Evolutionary conservation across 2,888 invertebrate genomes (phyloP).

Genomic region (Tanytarsus gracilentus): DNA sequence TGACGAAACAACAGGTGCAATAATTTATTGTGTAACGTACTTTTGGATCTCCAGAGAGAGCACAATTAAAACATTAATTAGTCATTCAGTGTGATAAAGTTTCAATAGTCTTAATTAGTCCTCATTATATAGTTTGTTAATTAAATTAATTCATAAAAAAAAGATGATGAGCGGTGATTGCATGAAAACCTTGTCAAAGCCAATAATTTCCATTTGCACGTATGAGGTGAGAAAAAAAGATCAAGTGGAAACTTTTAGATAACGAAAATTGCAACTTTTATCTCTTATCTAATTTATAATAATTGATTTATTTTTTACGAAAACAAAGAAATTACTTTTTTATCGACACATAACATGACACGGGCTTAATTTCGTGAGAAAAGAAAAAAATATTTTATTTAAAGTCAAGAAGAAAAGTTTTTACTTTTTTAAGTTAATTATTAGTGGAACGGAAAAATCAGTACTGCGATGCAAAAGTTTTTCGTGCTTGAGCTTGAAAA

Average conservation of each 20-base stretch:
- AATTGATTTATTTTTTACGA: no score
- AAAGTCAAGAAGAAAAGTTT: background rate
- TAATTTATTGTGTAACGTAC: no score
- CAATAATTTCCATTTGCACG: constrained; percentile 20
- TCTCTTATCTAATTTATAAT: no score
- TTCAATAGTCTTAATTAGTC: background rate
- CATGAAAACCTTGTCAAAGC: constrained; percentile 21
- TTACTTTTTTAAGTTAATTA: no score
- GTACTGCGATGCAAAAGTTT: background rate
- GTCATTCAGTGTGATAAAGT: background rate
- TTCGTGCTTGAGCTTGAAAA: background rate
- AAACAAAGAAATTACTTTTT: no score
- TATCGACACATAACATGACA: no score
- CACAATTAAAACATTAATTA: background rate
- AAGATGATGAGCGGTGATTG: background rate
- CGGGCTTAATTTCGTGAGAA: background rate
- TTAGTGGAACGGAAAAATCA: constrained; percentile 22
- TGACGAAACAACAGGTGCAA: constrained; percentile 6
- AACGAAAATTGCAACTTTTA: no score
- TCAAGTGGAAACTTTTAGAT: background rate
- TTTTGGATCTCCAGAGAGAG: no score
- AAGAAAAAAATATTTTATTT: background rate
- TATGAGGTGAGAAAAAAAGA: constrained; percentile 16
- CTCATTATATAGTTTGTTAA: background rate
- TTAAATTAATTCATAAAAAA: background rate